phyloP scores from a whole-genome alignment of 2,113 vertebrate species.

The Pygoscelis adeliae region DNA sequence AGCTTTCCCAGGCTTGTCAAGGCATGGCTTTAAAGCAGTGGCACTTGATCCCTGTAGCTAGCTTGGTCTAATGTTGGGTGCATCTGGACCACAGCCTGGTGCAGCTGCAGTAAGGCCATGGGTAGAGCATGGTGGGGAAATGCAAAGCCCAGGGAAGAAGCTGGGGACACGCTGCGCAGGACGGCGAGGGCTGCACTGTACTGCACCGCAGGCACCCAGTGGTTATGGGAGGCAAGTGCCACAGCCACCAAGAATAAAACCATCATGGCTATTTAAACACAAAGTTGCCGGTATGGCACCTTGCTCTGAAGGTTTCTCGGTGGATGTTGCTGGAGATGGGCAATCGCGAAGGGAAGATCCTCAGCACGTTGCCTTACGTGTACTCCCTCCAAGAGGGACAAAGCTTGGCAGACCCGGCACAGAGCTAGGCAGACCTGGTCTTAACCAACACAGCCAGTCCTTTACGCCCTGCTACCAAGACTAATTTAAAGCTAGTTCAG shows the following conservation, averaged over 20 bases:
- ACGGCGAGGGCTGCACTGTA: background rate
- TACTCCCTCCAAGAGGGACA: background rate
- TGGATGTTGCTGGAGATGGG: background rate
- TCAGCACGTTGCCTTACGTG: fast-evolving
- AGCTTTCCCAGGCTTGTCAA: background rate
- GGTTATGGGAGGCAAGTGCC: background rate
- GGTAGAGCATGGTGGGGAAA: background rate
- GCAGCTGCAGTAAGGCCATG: background rate
- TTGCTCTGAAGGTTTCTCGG: background rate
- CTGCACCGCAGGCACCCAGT: fast-evolving
- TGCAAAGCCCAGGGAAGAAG: background rate
- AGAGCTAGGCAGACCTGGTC: background rate
- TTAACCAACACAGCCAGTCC: background rate
- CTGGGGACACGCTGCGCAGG: fast-evolving
- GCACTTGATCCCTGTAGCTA: background rate
- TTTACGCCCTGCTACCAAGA: background rate
- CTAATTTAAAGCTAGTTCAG: background rate
- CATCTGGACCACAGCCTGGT: background rate
- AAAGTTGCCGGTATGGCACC: background rate
- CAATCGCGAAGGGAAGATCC: background rate
- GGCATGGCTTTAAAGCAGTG: background rate
- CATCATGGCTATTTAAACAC: background rate
- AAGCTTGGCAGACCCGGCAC: background rate
- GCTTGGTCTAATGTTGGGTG: background rate
- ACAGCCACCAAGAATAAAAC: background rate